Percentiles rank a stretch among this genome's conserved stretches.
Evolutionary conservation across 1,140 invertebrate species (phyloP).

Genomic region (Diachasma alloeum): DNA sequence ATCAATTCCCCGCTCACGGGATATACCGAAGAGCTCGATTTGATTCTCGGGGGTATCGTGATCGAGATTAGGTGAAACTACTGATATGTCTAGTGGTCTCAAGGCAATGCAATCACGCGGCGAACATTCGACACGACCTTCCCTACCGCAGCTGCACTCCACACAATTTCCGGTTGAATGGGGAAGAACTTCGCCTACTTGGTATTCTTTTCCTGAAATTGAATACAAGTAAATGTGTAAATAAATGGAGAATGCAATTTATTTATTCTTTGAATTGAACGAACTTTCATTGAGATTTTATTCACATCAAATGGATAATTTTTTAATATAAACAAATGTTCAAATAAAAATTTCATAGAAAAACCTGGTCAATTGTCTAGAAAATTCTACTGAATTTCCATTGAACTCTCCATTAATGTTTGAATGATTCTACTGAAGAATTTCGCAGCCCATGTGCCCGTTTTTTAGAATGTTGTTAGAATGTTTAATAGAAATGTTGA

Average conservation of each 20-base stretch:
- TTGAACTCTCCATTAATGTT: too few species aligned
- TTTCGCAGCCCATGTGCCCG: too few species aligned
- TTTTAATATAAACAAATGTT: too few species aligned
- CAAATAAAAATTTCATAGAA: too few species aligned
- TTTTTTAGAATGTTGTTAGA: too few species aligned
- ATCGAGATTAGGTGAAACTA: neutral
- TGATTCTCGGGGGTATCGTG: neutral
- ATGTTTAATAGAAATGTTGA: too few species aligned
- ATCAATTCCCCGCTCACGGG: neutral
- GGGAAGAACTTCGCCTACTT: conserved; percentile 70
- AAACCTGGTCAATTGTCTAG: too few species aligned
- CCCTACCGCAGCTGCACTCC: conserved; percentile 72
- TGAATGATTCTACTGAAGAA: too few species aligned
- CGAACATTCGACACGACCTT: conserved; percentile 73
- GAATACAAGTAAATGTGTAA: neutral
- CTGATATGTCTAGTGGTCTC: conserved; percentile 39
- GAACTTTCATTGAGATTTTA: too few species aligned
- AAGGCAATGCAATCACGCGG: conserved; percentile 69
- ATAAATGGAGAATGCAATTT: too few species aligned
- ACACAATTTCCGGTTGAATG: conserved; percentile 76
- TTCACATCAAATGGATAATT: too few species aligned
- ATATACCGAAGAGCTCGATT: neutral
- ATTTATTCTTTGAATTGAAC: neutral
- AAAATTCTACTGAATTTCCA: too few species aligned
- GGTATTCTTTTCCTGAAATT: neutral